Base-by-base conservation (phyloP, 2,888 invertebrate species). In the Flabesymbios commensalis region DNA sequence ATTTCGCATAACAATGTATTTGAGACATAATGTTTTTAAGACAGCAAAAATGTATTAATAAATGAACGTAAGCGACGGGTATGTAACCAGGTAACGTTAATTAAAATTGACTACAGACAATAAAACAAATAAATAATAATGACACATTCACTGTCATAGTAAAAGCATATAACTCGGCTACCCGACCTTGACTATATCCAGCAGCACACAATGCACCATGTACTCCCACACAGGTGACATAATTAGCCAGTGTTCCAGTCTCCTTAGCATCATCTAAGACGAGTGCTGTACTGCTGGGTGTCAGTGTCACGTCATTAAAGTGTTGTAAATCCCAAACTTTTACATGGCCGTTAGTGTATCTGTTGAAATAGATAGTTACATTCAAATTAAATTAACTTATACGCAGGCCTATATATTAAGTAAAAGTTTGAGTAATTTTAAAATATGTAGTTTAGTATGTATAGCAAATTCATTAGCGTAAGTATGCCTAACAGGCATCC, bases 331-430 rank as follows among this genome's bases (percentile, higher is more conserved):
- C 65, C 78, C 78, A 78, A 26, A 74, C 56, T 56, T 74, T 75
- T 7, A 78, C 75, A 33, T 78, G 71, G 26, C 78, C 76, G 62
- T 68, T 79, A 19, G 75, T 74, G 63, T 75, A 80, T 22, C 80
- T 80, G 60, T 22, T 60, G 57, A 1, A 14, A 32, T 5, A 26
- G 5, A 48, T 7, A n/a, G 4, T 36, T 7, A 52, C n/a, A 17
- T n/a, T 36, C 22, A 24, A 7, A 52, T 52, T 33, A 33, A 52
- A 7, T 45, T 7, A 14, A 19, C 24, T 24, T 19, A 24, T n/a
- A 14, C 10, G 10, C 45, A 45, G 45, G 24, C 10, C 24, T 10
- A 22, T 45, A 45, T 24, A 45, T 45, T 19, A 19, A 7, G 24
- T 24, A 10, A 14, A 22, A 29, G 24, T 10, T 45, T 32, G 14